Conservation (phyloP, 2,797 vertebrate genomes). For the Spinus olivaceus region DNA sequence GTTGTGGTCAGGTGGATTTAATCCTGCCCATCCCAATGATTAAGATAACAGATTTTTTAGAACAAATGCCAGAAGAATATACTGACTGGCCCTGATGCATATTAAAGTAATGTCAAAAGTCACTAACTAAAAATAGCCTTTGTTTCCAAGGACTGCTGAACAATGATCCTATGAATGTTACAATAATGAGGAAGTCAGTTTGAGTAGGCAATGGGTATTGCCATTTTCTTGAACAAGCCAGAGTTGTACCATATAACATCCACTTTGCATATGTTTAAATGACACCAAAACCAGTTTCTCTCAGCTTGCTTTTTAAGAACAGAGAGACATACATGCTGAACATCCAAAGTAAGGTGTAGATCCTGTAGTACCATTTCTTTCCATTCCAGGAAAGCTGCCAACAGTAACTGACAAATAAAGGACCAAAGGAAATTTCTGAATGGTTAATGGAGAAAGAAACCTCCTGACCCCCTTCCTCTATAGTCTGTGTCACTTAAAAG, state of each 20-base stretch:
- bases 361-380: background rate
- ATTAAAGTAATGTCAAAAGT: conserved; percentile 12
- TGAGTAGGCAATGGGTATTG: conserved; percentile 37
- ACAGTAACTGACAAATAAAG: conserved; percentile 3
- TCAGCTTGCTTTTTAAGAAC: background rate
- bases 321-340: background rate
- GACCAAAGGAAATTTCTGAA: conserved; percentile 17
- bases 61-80: background rate
- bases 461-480: background rate
- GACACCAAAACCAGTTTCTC: conserved; percentile 3
- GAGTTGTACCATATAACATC: background rate
- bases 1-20: background rate
- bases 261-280: conserved; percentile 7
- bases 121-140: conserved; percentile 31
- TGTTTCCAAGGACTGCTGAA: conserved; percentile 35
- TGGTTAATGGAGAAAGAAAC: conserved; percentile 32
- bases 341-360: background rate
- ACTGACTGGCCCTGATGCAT: background rate
- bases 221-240: background rate
- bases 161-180: background rate
- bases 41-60: background rate
- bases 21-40: background rate
- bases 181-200: conserved; percentile 26
- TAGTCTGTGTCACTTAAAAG: background rate
- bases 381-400: background rate